Percentiles rank a stretch among this genome's conserved stretches.
Conservation (phyloP, 2,113 vertebrate species). For the Phylloscopus whistleri region DNA sequence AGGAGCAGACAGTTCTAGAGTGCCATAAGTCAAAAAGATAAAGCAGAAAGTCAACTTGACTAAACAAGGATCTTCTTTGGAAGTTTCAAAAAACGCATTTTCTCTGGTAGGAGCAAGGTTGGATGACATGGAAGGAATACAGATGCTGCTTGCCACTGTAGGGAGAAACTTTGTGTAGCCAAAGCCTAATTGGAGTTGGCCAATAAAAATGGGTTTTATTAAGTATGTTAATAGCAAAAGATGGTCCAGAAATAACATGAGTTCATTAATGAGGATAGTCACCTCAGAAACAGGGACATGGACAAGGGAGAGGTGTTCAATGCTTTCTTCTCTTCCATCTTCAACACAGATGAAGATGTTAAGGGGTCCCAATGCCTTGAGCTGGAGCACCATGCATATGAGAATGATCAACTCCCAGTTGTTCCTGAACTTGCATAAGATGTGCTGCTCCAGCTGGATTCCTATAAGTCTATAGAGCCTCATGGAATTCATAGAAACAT, state of each 20-base stretch:
- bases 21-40: not conserved
- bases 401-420: not conserved
- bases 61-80: not conserved
- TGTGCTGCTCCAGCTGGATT: not conserved
- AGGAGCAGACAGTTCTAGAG: not conserved
- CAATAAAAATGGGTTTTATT: not conserved
- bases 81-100: not conserved
- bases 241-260: not conserved
- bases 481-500: not conserved
- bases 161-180: not conserved
- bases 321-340: not conserved
- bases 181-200: not conserved
- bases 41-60: not conserved
- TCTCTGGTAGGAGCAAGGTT: not conserved
- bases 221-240: not conserved
- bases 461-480: fast-evolving
- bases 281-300: not conserved
- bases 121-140: not conserved
- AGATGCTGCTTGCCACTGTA: not conserved
- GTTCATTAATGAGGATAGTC: not conserved
- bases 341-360: not conserved
- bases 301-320: not conserved
- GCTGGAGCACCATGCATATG: not conserved
- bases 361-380: not conserved
- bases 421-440: not conserved